phyloP scores from a whole-genome alignment of 2,113 vertebrate genomes.

The Siniperca chuatsi region DNA sequence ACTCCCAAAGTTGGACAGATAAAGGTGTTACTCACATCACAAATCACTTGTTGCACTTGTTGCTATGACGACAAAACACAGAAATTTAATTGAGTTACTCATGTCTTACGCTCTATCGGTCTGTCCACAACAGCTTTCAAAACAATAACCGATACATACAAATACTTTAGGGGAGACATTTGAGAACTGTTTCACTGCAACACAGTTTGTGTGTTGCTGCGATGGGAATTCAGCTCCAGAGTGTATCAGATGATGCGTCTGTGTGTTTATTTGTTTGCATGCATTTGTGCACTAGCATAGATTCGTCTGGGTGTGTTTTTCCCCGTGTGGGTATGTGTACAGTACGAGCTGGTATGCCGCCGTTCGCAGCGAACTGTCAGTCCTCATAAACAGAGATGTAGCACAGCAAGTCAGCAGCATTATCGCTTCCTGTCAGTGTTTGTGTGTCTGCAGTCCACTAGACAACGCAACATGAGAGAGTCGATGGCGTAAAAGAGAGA shows the following conservation, averaged over 20 bases:
- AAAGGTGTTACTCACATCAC: conserved; percentile 61
- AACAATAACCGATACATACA: conserved; percentile 21
- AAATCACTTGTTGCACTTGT: conserved; percentile 70
- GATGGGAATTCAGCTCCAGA: neutral
- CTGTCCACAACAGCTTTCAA: conserved; percentile 52
- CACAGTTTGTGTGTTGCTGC: neutral
- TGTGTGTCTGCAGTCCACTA: conserved; percentile 53
- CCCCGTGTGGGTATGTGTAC: neutral
- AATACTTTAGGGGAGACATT: conserved; percentile 20
- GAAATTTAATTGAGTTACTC: conserved; percentile 61
- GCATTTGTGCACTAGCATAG: neutral
- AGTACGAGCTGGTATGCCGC: conserved; percentile 1
- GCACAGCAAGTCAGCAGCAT: conserved; percentile 59
- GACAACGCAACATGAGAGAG: conserved; percentile 38
- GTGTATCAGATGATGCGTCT: conserved; percentile 24
- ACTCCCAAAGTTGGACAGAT: conserved; percentile 66
- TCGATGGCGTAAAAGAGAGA: neutral
- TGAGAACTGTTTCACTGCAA: neutral
- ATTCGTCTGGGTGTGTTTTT: neutral
- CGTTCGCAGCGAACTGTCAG: conserved; percentile 61
- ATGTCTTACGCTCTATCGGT: conserved; percentile 37
- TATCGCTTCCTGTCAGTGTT: conserved; percentile 66
- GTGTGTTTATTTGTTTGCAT: conserved; percentile 16
- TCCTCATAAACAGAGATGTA: conserved; percentile 68
- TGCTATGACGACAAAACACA: conserved; percentile 66